These are phyloP conservation scores for Cantharis lateralis DNA, from an alignment of 2,888 invertebrate species.

Conservation along the genomic window DNA sequence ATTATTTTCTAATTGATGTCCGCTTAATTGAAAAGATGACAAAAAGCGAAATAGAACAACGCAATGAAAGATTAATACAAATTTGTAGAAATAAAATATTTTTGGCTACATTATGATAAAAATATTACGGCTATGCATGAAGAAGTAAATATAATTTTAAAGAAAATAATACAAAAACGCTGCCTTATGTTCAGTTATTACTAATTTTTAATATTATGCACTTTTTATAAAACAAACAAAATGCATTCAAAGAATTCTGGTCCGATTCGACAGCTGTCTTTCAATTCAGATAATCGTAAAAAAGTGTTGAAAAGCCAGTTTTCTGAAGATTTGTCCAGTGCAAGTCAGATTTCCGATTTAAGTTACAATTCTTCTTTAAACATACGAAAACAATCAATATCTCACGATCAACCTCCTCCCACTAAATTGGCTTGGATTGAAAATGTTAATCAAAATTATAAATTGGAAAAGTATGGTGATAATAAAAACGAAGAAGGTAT, in stretches of 20 bases:
- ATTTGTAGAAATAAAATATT: neutral
- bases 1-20: conserved; percentile 4
- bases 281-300: conserved; percentile 41
- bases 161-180: neutral
- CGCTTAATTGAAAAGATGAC: neutral
- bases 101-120: neutral
- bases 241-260: conserved; percentile 42
- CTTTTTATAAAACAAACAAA: neutral
- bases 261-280: conserved; percentile 50
- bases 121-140: too few relatives aligned
- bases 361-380: conserved; percentile 39
- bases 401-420: conserved; percentile 34
- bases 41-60: neutral
- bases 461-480: neutral
- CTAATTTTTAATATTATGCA: neutral
- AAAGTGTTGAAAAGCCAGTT: conserved; percentile 49
- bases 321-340: conserved; percentile 42
- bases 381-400: conserved; percentile 34
- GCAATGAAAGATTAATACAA: neutral
- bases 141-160: neutral
- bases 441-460: conserved; percentile 18
- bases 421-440: conserved; percentile 39
- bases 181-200: neutral
- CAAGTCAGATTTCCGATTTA: conserved; percentile 33
- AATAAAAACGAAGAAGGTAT: conserved; percentile 44